These are phyloP conservation scores for Pyralis farinalis DNA, from an alignment of 2,888 invertebrate species.

Conservation along the genomic window DNA sequence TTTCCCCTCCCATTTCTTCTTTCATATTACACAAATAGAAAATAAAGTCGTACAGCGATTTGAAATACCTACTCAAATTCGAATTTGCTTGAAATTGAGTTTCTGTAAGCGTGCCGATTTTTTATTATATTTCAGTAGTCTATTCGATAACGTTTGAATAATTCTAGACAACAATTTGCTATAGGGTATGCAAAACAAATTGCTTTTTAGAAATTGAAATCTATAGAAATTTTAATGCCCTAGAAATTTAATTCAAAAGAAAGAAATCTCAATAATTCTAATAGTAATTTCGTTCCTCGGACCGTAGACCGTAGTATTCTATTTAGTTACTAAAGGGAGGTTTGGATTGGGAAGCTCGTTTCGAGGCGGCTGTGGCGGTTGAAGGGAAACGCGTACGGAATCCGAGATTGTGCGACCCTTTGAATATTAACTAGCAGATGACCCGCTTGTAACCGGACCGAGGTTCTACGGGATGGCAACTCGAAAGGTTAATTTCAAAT, in stretches of 20 bases:
- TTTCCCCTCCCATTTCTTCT: not conserved
- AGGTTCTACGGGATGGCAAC: slow-evolving; percentile 48
- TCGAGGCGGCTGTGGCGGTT: slow-evolving; percentile 33
- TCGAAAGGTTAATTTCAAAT: slow-evolving; percentile 64
- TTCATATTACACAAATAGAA: not conserved
- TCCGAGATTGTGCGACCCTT: slow-evolving; percentile 68
- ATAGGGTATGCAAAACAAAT: too few relatives aligned
- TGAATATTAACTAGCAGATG: slow-evolving; percentile 77
- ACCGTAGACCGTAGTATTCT: slow-evolving; percentile 33
- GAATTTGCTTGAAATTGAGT: slow-evolving; percentile 4
- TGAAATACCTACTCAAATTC: not conserved
- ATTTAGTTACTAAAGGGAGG: slow-evolving; percentile 45
- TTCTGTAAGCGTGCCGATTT: slow-evolving; percentile 4
- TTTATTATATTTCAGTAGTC: slow-evolving; percentile 13
- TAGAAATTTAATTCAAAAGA: not conserved
- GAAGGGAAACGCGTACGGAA: slow-evolving; percentile 62
- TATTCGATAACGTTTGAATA: slow-evolving; percentile 3
- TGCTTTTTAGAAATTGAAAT: too few relatives aligned
- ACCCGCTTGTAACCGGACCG: slow-evolving; percentile 62
- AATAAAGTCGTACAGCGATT: not conserved
- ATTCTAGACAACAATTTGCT: too few relatives aligned
- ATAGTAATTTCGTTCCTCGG: slow-evolving; percentile 19
- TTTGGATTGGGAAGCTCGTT: slow-evolving; percentile 43
- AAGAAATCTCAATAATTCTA: not conserved
- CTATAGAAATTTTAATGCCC: not conserved